Conservation (phyloP, 2,888 invertebrate species). For the Hofmannophila pseudospretella region DNA sequence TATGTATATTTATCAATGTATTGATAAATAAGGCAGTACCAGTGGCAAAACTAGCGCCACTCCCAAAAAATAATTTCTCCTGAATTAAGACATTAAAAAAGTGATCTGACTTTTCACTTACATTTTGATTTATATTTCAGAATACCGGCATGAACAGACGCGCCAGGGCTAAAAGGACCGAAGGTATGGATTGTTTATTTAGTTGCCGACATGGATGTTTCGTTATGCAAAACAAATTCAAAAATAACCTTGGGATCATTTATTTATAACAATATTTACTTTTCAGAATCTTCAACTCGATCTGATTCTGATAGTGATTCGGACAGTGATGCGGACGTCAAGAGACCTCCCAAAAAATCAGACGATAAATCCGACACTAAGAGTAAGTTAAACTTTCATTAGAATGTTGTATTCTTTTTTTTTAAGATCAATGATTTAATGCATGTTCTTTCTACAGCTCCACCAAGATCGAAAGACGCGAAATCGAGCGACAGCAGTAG, state of each 20-base stretch:
- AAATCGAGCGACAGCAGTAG: slow-evolving; percentile 65
- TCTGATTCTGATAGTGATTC: slow-evolving; percentile 72
- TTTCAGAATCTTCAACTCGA: slow-evolving; percentile 58
- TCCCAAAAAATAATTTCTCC: too few relatives aligned
- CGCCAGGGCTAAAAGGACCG: slow-evolving; percentile 55
- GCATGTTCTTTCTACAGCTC: slow-evolving; percentile 22
- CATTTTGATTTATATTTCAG: slow-evolving; percentile 54
- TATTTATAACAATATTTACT: too few relatives aligned
- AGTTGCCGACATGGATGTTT: too few relatives aligned
- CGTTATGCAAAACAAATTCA: too few relatives aligned
- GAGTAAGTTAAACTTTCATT: slow-evolving; percentile 33
- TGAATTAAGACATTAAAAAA: too few relatives aligned
- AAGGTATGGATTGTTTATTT: slow-evolving; percentile 46
- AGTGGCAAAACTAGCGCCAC: too few relatives aligned
- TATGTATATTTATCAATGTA: too few relatives aligned
- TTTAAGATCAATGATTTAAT: too few relatives aligned
- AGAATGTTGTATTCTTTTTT: too few relatives aligned
- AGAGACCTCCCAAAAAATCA: slow-evolving; percentile 56
- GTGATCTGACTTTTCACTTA: too few relatives aligned
- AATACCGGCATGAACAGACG: slow-evolving; percentile 65
- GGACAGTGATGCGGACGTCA: slow-evolving; percentile 70
- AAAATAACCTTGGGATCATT: too few relatives aligned
- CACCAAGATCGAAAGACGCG: slow-evolving; percentile 53
- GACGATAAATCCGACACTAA: slow-evolving; percentile 56
- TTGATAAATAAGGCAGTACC: too few relatives aligned